Evolutionary conservation across 2,888 invertebrate species (phyloP).

Genomic region (Clitarchus hookeri): DNA sequence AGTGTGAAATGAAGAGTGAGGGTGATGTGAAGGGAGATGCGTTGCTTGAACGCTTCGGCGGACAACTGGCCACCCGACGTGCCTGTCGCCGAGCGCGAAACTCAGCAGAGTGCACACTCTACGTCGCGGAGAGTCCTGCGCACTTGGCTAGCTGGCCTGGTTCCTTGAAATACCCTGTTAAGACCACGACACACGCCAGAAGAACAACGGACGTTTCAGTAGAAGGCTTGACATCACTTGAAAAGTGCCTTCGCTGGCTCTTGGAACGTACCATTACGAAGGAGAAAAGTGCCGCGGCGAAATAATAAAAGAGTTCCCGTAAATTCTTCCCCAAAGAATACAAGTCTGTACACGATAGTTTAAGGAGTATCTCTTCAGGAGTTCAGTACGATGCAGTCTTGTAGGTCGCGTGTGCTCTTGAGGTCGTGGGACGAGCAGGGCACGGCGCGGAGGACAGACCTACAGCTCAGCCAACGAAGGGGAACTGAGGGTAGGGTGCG

Average conservation of each 20-base stretch:
- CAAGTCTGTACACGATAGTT: background rate
- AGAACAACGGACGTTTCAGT: background rate
- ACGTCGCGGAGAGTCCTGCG: background rate
- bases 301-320: too few relatives aligned
- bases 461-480: constrained; percentile 69
- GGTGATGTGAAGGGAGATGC: background rate
- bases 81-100: background rate
- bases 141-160: background rate
- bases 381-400: background rate
- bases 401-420: background rate
- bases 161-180: background rate
- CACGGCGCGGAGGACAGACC: too few relatives aligned
- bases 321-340: too few relatives aligned
- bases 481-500: constrained; percentile 74
- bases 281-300: too few relatives aligned
- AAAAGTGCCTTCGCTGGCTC: too few relatives aligned
- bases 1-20: background rate
- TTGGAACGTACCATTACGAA: too few relatives aligned
- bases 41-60: background rate
- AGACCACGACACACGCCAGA: background rate
- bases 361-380: background rate
- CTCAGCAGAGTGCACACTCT: background rate
- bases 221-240: background rate
- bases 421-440: too few relatives aligned
- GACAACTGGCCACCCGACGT: background rate